Evolutionary conservation across 2,797 vertebrate genomes (phyloP), one percentile per base, ranked within the genome.

Genomic region (Karalla daura): DNA sequence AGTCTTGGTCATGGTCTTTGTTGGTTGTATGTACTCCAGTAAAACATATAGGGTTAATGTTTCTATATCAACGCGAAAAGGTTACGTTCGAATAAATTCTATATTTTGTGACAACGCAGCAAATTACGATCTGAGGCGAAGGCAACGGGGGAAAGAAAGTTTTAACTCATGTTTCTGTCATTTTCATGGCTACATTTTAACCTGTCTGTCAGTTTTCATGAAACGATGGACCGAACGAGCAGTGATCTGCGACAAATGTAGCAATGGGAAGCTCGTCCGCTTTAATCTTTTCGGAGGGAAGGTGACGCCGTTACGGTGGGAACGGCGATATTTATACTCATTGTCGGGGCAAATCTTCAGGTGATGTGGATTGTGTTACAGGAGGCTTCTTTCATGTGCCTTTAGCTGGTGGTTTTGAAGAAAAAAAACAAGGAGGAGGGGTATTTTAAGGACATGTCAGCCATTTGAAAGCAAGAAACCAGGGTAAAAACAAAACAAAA

Each of bases 381-480:
- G 82, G 79, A 73, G 79, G 84, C 81, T 84, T 72, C 70, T 77
- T 78, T 86, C 59, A 70, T 50, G 93, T 93, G 92, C 92, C 93
- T 93, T 92, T 83, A 82, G 84, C 67, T 67, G 62, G 73, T 55
- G 54, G 63, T 70, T 67, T 67, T 33, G 45, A 54, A 69, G 55
- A 40, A 36, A 43, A n/a, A n/a, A n/a, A n/a, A n/a, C n/a, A n/a
- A n/a, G n/a, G n/a, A n/a, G n/a, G 27, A 14, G 30, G 20, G 35
- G n/a, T 24, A 27, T 32, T 65, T 69, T 45, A 52, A 67, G 52
- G 79, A 71, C 49, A 41, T 61, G 61, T 75, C 73, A 77, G 77
- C 35, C 70, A 63, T 74, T 84, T 71, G 66, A 17, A 81, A 64
- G 55, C 49, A 37, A 78, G 60, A 63, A 76, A 70, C 39, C 64